phyloP scores from a whole-genome alignment of 2,888 invertebrate species.

The Dorcus parallelipipedus region DNA sequence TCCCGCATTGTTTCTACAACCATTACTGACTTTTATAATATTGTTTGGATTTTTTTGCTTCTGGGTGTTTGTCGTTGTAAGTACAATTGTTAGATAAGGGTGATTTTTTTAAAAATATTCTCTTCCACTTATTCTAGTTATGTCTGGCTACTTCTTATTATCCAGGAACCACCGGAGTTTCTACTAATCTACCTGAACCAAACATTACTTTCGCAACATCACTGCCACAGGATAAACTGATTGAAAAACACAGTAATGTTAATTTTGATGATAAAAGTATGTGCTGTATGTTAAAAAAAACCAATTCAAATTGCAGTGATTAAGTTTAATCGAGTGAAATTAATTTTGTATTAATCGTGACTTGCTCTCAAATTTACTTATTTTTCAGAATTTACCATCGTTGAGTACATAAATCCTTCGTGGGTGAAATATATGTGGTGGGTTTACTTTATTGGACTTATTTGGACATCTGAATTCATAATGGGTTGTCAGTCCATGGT shows the following conservation, averaged over 20 bases:
- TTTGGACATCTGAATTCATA: conserved; percentile 94
- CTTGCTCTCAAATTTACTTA: background rate
- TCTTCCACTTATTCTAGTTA: conserved; percentile 46
- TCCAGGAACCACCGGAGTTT: conserved; percentile 39
- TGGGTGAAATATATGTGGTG: conserved; percentile 93
- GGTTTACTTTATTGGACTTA: conserved; percentile 83
- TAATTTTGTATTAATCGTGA: background rate
- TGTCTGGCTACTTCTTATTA: conserved; percentile 83
- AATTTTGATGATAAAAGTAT: conserved; percentile 2
- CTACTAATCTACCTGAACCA: conserved; percentile 28
- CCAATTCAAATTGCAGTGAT: too few species aligned
- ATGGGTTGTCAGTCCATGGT: conserved; percentile 93
- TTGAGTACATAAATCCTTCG: conserved; percentile 72
- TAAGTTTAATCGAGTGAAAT: background rate
- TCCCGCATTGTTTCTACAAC: conserved; percentile 82
- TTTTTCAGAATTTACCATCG: conserved; percentile 57
- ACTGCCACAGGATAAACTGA: conserved; percentile 18
- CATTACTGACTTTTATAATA: conserved; percentile 76
- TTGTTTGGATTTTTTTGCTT: conserved; percentile 76
- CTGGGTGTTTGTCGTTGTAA: conserved; percentile 83
- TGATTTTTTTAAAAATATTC: conserved; percentile 1
- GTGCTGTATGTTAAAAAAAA: background rate
- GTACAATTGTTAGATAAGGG: conserved; percentile 32
- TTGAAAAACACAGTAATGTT: conserved; percentile 9
- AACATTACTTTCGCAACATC: conserved; percentile 28